These are phyloP conservation scores for Morpho helenor DNA, from an alignment of 2,888 invertebrate species.

Conservation along the genomic window DNA sequence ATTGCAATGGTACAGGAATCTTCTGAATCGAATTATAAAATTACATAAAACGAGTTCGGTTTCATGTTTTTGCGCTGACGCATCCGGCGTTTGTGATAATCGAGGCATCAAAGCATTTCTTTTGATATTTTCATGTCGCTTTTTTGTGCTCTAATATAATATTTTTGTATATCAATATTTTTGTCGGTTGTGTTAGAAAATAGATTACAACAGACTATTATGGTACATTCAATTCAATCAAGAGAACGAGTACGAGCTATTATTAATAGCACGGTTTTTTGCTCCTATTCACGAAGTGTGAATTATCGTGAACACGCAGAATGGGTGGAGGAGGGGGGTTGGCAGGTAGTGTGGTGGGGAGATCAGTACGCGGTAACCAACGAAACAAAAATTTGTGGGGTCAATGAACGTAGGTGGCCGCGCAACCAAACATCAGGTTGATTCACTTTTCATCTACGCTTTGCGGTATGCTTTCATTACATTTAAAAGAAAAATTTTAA, in stretches of 20 bases:
- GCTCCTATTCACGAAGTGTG: constrained; percentile 54
- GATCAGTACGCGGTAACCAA: constrained; percentile 57
- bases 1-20: constrained; percentile 28
- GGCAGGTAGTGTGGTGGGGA: constrained; percentile 33
- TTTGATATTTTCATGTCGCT: constrained; percentile 26
- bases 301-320: constrained; percentile 49
- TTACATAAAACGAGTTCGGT: constrained; percentile 33
- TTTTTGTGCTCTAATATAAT: not conserved
- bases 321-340: constrained; percentile 42
- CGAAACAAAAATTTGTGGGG: constrained; percentile 78
- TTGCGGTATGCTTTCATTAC: constrained; percentile 44
- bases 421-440: constrained; percentile 70
- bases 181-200: constrained; percentile 1
- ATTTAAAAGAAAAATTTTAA: constrained; percentile 38
- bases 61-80: constrained; percentile 41
- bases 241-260: constrained; percentile 4
- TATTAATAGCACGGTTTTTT: constrained; percentile 19
- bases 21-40: constrained; percentile 31
- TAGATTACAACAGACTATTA: constrained; percentile 1
- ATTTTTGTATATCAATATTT: constrained; percentile 5
- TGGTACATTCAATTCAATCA: not conserved
- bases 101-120: constrained; percentile 26
- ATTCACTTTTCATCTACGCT: constrained; percentile 77
- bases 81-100: constrained; percentile 30
- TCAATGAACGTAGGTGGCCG: constrained; percentile 75